Conservation (phyloP, 2,797 vertebrate species). For the Natrix natrix region DNA sequence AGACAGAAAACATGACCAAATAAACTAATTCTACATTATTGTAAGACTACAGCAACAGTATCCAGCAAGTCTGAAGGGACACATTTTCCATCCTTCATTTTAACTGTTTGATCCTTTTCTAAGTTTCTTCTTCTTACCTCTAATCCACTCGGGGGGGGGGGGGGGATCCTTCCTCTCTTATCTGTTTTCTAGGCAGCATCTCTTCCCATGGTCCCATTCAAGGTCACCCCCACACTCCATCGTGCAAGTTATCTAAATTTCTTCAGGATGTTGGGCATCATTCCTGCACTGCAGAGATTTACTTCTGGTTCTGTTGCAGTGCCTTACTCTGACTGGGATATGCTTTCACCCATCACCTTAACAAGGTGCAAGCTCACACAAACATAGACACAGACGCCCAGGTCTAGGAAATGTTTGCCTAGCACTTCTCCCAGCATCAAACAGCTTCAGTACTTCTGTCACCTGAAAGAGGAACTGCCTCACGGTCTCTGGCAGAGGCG, state of each 20-base stretch:
- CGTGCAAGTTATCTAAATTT: not conserved
- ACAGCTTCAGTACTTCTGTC: not conserved
- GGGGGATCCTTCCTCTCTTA: not conserved
- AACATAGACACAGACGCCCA: not conserved
- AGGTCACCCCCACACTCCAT: not conserved
- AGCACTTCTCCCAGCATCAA: not conserved
- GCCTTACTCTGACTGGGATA: not conserved
- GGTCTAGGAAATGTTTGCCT: not conserved
- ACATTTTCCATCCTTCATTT: not conserved
- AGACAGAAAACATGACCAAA: not conserved
- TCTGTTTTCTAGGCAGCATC: not conserved
- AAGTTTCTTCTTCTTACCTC: not conserved
- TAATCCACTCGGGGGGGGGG: not conserved
- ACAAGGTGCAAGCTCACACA: not conserved
- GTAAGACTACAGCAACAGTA: not conserved
- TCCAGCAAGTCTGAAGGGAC: not conserved
- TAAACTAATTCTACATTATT: not conserved
- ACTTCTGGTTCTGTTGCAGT: not conserved
- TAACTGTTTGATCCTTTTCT: not conserved
- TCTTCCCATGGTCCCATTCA: not conserved
- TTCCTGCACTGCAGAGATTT: not conserved
- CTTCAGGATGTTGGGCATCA: not conserved
- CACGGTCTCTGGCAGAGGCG: not conserved
- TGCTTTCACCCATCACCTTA: not conserved
- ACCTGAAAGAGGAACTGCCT: not conserved